These are phyloP conservation scores for Petrocephalus schoutedeni DNA, from an alignment of 2,797 vertebrate genomes.

Conservation along the genomic window DNA sequence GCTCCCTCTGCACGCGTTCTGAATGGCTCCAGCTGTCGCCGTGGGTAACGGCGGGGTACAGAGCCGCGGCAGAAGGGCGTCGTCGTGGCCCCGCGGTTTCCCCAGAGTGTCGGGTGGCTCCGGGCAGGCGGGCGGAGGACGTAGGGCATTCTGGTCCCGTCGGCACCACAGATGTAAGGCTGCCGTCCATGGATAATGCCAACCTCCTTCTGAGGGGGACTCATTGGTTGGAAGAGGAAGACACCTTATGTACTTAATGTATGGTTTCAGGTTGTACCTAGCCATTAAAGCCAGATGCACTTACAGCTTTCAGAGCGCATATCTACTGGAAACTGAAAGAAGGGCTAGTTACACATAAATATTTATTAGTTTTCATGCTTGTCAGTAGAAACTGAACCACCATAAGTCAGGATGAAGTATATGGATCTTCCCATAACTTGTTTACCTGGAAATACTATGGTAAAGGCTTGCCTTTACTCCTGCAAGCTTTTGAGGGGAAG, in stretches of 20 bases:
- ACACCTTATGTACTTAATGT: neutral
- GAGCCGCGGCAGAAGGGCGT: neutral
- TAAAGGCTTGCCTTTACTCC: neutral
- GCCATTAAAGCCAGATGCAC: neutral
- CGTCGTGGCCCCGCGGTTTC: neutral
- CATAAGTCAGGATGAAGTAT: neutral
- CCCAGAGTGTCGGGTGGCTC: neutral
- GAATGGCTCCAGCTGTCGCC: neutral
- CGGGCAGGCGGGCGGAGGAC: neutral
- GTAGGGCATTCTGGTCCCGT: neutral
- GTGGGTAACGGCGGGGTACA: neutral
- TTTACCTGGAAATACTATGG: slow-evolving; percentile 2
- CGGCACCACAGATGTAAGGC: neutral
- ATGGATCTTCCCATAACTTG: neutral
- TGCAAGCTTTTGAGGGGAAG: neutral
- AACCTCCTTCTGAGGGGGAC: neutral
- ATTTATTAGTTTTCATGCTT: neutral
- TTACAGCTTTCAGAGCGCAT: neutral
- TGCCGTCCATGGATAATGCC: neutral
- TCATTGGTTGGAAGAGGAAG: neutral
- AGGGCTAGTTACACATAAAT: neutral
- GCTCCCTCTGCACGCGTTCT: neutral
- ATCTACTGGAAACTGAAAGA: neutral
- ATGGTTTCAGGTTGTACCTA: neutral
- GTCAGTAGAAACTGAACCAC: neutral